A percentile compares a stretch with the other conserved stretches of the same genome.
Conservation (phyloP, 2,888 invertebrate species). For the Rhyacophila evoluta region DNA sequence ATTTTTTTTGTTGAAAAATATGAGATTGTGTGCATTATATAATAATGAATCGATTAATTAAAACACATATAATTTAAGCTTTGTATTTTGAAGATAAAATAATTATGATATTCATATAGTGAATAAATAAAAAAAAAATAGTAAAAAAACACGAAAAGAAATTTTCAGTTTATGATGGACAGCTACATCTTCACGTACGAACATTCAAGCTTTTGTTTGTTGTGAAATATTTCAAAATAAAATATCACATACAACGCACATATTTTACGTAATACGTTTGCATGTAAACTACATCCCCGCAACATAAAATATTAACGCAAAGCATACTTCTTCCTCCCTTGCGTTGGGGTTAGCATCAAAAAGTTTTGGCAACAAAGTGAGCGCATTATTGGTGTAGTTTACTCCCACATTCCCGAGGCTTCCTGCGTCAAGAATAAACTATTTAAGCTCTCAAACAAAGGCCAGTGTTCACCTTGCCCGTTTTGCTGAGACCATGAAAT, state of each 20-base stretch:
- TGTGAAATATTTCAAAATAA: conserved; percentile 22
- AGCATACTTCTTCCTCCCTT: conserved; percentile 27
- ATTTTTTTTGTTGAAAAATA: no score
- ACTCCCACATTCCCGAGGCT: conserved; percentile 46
- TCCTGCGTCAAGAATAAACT: conserved; percentile 53
- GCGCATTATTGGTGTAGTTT: conserved; percentile 47
- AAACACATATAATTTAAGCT: no score
- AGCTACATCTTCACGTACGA: not conserved
- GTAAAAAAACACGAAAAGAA: no score
- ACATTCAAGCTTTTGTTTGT: not conserved
- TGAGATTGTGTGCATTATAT: no score
- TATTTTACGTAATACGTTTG: conserved; percentile 19
- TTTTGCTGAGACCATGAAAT: conserved; percentile 17
- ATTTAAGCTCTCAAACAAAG: conserved; percentile 52
- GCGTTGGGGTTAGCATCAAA: conserved; percentile 41
- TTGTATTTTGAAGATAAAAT: no score
- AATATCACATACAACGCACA: conserved; percentile 16
- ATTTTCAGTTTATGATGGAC: not conserved
- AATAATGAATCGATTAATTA: no score
- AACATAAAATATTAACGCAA: conserved; percentile 24
- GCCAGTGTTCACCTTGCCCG: conserved; percentile 46
- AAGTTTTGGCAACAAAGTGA: conserved; percentile 51
- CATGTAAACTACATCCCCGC: conserved; percentile 24
- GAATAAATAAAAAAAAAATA: no score
- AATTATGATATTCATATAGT: no score